phyloP scores from a whole-genome alignment of 2,888 invertebrate species.

The Acanthacorydalis orientalis region DNA sequence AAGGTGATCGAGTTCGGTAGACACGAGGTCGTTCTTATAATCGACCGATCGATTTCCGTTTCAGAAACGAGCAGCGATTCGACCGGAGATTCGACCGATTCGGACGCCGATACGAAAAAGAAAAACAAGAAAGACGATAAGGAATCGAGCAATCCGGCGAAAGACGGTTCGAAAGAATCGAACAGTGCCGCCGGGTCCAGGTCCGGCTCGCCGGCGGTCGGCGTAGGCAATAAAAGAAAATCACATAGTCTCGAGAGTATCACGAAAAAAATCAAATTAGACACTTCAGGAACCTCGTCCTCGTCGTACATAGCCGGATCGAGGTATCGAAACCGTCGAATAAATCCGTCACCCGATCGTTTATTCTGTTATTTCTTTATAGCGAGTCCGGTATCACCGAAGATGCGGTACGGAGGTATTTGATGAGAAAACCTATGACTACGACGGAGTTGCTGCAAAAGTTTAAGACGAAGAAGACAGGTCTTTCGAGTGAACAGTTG shows the following conservation, averaged over 20 bases:
- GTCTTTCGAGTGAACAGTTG: slow-evolving; percentile 75
- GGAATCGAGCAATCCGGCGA: slow-evolving; percentile 23
- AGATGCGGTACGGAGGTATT: slow-evolving; percentile 84
- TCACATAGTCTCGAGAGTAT: slow-evolving; percentile 24
- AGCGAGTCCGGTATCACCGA: slow-evolving; percentile 85
- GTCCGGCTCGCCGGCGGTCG: slow-evolving; percentile 29
- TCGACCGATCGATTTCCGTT: too few species aligned
- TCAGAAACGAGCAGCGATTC: slow-evolving; percentile 51
- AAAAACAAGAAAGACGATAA: slow-evolving; percentile 28
- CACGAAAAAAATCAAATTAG: slow-evolving; percentile 37
- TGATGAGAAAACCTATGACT: slow-evolving; percentile 95
- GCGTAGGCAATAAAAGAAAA: slow-evolving; percentile 23
- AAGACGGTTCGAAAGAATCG: slow-evolving; percentile 25
- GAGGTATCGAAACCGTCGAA: slow-evolving; percentile 20
- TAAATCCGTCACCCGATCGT: too few species aligned
- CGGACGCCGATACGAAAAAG: slow-evolving; percentile 43
- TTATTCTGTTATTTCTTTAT: slow-evolving; percentile 14
- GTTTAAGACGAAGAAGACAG: slow-evolving; percentile 87
- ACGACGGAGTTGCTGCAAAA: slow-evolving; percentile 89
- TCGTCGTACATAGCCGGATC: slow-evolving; percentile 31
- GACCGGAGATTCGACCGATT: slow-evolving; percentile 53
- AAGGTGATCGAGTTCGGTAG: too few species aligned
- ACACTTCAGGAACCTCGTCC: slow-evolving; percentile 24
- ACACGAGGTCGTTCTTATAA: too few species aligned
- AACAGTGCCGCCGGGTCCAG: slow-evolving; percentile 35